Percentiles rank a stretch among this genome's conserved stretches.
Conservation (phyloP, 2,797 vertebrate genomes). For the Babyrousa celebensis region DNA sequence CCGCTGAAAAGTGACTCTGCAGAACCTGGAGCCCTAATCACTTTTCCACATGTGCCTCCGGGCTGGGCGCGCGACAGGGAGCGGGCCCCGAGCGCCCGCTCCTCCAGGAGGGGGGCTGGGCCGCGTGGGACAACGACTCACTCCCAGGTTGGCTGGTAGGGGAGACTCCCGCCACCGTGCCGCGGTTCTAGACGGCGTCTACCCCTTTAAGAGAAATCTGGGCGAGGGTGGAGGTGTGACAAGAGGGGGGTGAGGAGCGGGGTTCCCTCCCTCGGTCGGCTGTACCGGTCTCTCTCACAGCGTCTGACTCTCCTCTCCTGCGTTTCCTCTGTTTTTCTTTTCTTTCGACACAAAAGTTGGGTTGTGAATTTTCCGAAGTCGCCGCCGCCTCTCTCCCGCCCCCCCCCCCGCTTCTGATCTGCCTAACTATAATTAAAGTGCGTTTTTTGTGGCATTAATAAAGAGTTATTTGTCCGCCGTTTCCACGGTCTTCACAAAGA, state of each 20-base stretch:
- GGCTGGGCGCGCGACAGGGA: slow-evolving; percentile 71
- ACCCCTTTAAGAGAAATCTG: slow-evolving; percentile 79
- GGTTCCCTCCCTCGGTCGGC: slow-evolving; percentile 76
- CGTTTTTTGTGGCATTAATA: slow-evolving; percentile 98
- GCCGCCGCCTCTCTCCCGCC: slow-evolving; percentile 76
- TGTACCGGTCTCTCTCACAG: slow-evolving; percentile 60
- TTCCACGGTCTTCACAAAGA: slow-evolving; percentile 98
- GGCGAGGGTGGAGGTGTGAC: slow-evolving; percentile 72
- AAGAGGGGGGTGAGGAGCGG: background rate
- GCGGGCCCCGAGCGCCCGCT: background rate
- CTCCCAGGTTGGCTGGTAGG: background rate
- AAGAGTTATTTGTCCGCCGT: slow-evolving; percentile 99
- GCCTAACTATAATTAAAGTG: slow-evolving; percentile 98
- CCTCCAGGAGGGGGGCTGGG: slow-evolving; percentile 54
- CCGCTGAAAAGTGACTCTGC: slow-evolving; percentile 87
- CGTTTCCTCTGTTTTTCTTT: slow-evolving; percentile 86
- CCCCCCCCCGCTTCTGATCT: slow-evolving; percentile 92
- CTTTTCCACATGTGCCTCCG: slow-evolving; percentile 90
- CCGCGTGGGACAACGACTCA: background rate
- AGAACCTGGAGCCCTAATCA: slow-evolving; percentile 85
- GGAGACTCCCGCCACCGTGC: background rate
- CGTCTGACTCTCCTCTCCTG: slow-evolving; percentile 73
- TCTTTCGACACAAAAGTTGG: slow-evolving; percentile 85
- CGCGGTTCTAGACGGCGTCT: slow-evolving; percentile 28
- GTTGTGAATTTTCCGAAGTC: slow-evolving; percentile 87